These are phyloP conservation scores for Pituophis catenifer DNA, from an alignment of 2,113 vertebrate genomes.

Conservation along the genomic window DNA sequence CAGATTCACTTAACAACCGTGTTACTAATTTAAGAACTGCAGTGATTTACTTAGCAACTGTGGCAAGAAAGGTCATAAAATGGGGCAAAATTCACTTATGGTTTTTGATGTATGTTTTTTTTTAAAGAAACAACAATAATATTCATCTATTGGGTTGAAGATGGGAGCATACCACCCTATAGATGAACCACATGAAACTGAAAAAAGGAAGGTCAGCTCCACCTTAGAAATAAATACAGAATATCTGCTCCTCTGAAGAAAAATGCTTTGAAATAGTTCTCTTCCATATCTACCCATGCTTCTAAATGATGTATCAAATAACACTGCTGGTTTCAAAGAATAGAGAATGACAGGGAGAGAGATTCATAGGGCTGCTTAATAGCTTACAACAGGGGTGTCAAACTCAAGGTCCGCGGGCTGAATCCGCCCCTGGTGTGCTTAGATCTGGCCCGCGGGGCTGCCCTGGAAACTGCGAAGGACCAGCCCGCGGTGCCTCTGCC, in stretches of 20 bases:
- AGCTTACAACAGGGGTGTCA: background rate
- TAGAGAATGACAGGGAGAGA: background rate
- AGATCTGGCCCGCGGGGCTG: too few relatives aligned
- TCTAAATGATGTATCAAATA: background rate
- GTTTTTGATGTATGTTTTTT: background rate
- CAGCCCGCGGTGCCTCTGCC: too few relatives aligned
- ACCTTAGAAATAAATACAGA: background rate
- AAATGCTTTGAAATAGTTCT: background rate
- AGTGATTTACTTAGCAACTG: too few relatives aligned
- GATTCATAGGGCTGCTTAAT: background rate
- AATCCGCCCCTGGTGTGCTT: too few relatives aligned
- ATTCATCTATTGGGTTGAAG: too few relatives aligned
- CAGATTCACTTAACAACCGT: too few relatives aligned
- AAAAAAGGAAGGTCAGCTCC: background rate
- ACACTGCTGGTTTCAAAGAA: background rate
- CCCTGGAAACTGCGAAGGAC: too few relatives aligned
- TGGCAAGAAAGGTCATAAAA: rapidly evolving
- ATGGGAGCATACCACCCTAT: background rate
- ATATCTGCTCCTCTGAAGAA: background rate
- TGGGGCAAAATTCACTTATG: too few relatives aligned
- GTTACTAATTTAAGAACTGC: too few relatives aligned
- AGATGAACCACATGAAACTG: background rate
- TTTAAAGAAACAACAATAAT: too few relatives aligned
- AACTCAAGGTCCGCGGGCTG: too few relatives aligned
- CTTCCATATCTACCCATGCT: background rate